Evolutionary conservation across 2,113 vertebrate species (phyloP).

Genomic region (Pungitius pungitius): DNA sequence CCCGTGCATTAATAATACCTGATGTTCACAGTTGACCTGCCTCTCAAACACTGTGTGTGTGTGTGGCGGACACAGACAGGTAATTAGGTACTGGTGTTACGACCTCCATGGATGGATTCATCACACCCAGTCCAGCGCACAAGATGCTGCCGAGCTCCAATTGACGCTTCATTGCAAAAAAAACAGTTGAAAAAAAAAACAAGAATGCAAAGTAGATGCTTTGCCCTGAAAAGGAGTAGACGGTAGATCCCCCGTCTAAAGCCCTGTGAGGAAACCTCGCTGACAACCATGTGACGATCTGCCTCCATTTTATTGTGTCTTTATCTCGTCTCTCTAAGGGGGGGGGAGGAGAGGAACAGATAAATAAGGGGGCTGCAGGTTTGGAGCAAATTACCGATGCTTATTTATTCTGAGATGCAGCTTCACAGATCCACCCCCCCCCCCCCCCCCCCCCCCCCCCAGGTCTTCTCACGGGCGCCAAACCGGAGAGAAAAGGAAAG

Average conservation of each 20-base stretch:
- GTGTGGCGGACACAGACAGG: neutral
- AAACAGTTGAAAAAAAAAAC: constrained; percentile 30
- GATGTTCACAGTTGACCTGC: constrained; percentile 75
- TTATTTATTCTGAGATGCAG: constrained; percentile 75
- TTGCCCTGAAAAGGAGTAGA: constrained; percentile 51
- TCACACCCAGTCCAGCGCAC: neutral
- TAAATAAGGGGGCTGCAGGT: constrained; percentile 48
- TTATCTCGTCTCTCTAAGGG: constrained; percentile 59
- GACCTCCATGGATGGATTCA: constrained; percentile 10
- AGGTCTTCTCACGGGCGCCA: constrained; percentile 50
- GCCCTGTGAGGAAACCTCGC: constrained; percentile 65
- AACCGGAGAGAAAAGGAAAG: constrained; percentile 30
- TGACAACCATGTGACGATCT: constrained; percentile 75
- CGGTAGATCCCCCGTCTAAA: too few species aligned
- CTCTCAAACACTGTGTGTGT: constrained; percentile 37
- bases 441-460: constrained; percentile 72
- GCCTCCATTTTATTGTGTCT: constrained; percentile 71
- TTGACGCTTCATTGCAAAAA: too few species aligned
- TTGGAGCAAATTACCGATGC: constrained; percentile 72
- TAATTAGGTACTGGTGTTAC: constrained; percentile 3
- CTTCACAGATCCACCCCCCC: constrained; percentile 52
- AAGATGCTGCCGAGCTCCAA: too few species aligned
- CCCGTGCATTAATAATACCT: constrained; percentile 72
- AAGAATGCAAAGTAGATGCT: constrained; percentile 56
- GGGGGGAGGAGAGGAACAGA: constrained; percentile 25